Evolutionary conservation across 2,797 vertebrate species (phyloP).

Genomic region (Ctenosaura bakeri): DNA sequence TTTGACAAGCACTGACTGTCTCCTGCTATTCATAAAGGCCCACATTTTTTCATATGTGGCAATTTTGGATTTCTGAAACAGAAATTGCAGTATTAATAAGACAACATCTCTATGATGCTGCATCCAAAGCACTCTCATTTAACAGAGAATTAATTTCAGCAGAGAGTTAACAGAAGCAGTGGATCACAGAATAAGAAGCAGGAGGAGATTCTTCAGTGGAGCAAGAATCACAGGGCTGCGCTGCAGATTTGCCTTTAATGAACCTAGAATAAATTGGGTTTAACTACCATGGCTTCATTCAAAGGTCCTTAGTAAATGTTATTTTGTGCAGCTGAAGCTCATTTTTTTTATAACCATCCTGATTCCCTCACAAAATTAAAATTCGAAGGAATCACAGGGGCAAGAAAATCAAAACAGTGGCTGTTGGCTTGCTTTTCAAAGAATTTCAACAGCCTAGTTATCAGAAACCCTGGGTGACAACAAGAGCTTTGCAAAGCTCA

Average conservation of each 20-base stretch:
- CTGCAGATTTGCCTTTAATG: neutral
- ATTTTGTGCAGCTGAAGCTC: neutral
- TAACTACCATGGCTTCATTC: neutral
- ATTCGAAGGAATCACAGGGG: neutral
- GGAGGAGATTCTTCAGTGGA: neutral
- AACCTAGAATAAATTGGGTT: slow-evolving; percentile 3
- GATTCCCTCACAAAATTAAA: neutral
- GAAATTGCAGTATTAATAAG: slow-evolving; percentile 49
- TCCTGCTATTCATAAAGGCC: slow-evolving; percentile 99
- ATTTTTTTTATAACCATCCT: neutral
- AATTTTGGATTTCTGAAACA: slow-evolving; percentile 96
- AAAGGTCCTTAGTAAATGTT: neutral
- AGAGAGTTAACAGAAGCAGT: neutral
- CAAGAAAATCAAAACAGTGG: neutral
- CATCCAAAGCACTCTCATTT: neutral
- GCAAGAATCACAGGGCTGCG: neutral
- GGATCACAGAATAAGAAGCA: neutral
- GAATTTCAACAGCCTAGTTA: neutral
- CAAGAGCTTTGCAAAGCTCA: slow-evolving; percentile 3
- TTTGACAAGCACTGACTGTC: slow-evolving; percentile 96
- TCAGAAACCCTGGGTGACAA: slow-evolving; percentile 21
- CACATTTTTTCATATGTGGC: slow-evolving; percentile 99
- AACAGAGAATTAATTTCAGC: neutral
- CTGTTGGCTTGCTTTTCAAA: neutral
- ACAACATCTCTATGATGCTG: neutral